Percentiles rank a stretch among this genome's conserved stretches.
Conservation (phyloP, 2,113 vertebrate species). For the Megaceryle maxima region DNA sequence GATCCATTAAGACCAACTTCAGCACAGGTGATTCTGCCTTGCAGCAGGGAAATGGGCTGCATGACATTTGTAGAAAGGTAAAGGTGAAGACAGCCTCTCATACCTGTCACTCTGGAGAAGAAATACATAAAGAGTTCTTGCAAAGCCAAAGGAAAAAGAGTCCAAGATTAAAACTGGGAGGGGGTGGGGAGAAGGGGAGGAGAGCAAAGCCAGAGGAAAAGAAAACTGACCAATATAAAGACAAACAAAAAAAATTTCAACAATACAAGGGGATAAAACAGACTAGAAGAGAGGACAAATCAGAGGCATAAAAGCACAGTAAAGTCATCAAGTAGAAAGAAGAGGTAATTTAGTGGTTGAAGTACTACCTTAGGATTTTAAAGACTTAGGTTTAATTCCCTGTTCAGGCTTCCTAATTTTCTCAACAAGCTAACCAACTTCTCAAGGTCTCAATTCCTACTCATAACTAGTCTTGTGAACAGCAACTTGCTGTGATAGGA, state of each 20-base stretch:
- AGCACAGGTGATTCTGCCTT: neutral
- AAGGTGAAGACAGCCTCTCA: neutral
- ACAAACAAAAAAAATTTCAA: neutral
- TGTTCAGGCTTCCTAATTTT: neutral
- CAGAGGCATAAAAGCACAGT: neutral
- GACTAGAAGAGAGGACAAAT: neutral
- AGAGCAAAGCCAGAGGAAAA: neutral
- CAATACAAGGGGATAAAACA: neutral
- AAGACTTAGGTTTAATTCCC: neutral
- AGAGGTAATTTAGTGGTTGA: neutral
- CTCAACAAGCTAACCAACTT: neutral
- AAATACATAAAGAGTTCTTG: neutral
- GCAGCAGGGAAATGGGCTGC: neutral
- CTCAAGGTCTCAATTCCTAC: neutral
- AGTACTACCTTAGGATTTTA: neutral
- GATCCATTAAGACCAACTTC: neutral
- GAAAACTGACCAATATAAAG: neutral
- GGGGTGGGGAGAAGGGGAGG: rapidly evolving
- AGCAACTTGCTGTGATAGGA: neutral
- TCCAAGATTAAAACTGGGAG: neutral
- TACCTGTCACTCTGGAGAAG: neutral
- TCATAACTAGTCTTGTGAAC: neutral
- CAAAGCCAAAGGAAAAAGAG: neutral
- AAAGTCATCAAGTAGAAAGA: neutral
- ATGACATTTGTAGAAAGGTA: neutral